Evolutionary conservation across 2,113 vertebrate genomes (phyloP).

Genomic region (Pelecanus crispus): DNA sequence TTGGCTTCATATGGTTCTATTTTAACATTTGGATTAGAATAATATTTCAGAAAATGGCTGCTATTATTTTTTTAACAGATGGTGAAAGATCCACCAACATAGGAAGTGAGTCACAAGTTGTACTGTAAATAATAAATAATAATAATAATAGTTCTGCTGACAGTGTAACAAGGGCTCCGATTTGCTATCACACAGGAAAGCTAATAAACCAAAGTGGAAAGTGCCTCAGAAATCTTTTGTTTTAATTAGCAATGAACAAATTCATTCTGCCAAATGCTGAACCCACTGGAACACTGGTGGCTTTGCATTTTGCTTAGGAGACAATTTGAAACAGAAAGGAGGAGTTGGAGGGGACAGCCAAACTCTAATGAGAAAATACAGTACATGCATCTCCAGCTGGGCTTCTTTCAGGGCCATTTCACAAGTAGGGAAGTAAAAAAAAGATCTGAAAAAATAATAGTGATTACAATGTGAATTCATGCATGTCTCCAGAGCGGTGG

Average conservation of each 20-base stretch:
- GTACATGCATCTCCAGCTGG: background rate
- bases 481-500: background rate
- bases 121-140: conserved; percentile 68
- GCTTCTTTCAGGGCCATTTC: conserved; percentile 31
- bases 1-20: conserved; percentile 57
- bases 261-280: conserved; percentile 52
- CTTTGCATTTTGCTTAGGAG: conserved; percentile 35
- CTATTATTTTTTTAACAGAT: conserved; percentile 64
- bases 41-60: conserved; percentile 60
- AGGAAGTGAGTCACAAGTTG: conserved; percentile 62
- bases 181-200: conserved; percentile 41
- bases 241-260: conserved; percentile 65
- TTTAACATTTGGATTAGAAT: conserved; percentile 59
- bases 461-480: background rate
- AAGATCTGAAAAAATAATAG: background rate
- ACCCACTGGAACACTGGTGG: conserved; percentile 19
- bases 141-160: conserved; percentile 62
- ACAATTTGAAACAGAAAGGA: background rate
- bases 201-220: conserved; percentile 63
- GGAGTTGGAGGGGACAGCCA: background rate
- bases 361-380: conserved; percentile 33
- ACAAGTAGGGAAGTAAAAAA: background rate
- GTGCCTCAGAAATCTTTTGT: conserved; percentile 55
- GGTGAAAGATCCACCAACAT: conserved; percentile 50
- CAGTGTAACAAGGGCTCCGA: conserved; percentile 58